Percentiles rank a stretch among this genome's conserved stretches.
These are phyloP conservation scores for Dicaeum eximium DNA, from an alignment of 2,113 vertebrate species.

Conservation along the genomic window DNA sequence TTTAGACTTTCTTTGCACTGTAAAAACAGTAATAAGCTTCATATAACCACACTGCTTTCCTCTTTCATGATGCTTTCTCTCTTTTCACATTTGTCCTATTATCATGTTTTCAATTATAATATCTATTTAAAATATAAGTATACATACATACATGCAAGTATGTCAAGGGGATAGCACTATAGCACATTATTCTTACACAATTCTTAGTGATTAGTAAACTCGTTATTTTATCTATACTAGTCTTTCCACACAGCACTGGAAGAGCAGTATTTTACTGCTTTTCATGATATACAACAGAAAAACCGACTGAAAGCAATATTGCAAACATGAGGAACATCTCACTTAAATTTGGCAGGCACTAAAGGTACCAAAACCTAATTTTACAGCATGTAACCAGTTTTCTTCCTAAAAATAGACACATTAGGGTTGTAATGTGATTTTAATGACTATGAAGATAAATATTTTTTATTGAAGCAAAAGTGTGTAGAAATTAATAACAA, in stretches of 20 bases:
- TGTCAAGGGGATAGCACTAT: slow-evolving; percentile 30
- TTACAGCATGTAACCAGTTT: neutral
- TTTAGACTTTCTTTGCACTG: neutral
- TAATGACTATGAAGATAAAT: neutral
- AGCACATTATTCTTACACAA: neutral
- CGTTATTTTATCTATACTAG: neutral
- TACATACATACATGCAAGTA: neutral
- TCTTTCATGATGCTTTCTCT: neutral
- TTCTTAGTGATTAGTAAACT: neutral
- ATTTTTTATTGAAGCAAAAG: neutral
- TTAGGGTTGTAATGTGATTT: neutral
- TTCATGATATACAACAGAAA: neutral
- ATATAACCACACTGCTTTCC: neutral
- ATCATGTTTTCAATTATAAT: neutral
- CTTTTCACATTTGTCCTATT: neutral
- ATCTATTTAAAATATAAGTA: slow-evolving; percentile 22
- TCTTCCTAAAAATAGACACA: neutral
- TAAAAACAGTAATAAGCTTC: neutral
- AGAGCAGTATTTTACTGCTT: neutral
- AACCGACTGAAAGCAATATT: neutral
- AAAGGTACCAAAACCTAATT: neutral
- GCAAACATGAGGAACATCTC: neutral
- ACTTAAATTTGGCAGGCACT: neutral
- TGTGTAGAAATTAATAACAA: neutral
- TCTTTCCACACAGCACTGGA: neutral